Conservation (phyloP, 2,797 vertebrate species). For the Tangara arthus region DNA sequence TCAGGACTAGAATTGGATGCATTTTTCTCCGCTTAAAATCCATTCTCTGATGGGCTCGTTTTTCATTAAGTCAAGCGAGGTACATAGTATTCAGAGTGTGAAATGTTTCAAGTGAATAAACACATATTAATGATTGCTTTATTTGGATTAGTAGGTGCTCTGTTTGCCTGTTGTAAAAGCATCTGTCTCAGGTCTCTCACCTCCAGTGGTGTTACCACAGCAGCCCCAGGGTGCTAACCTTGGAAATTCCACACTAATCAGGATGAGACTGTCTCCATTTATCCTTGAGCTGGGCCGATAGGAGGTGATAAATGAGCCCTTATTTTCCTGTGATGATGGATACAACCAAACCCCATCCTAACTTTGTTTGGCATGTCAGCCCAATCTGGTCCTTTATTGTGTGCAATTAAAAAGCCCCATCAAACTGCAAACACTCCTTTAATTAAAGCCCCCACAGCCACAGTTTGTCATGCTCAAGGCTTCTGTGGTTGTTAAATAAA, state of each 20-base stretch:
- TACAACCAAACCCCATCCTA: not conserved
- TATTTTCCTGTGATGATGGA: not conserved
- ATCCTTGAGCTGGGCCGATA: not conserved
- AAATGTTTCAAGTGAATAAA: not conserved
- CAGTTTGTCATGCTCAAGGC: not conserved
- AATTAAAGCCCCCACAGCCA: not conserved
- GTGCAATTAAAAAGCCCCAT: not conserved
- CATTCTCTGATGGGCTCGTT: not conserved
- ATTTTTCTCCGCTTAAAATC: not conserved
- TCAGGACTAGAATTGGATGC: not conserved
- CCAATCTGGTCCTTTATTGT: not conserved
- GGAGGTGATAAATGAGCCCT: not conserved
- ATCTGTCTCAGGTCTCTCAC: not conserved
- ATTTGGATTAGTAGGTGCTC: not conserved
- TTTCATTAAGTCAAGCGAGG: not conserved
- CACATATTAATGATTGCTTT: not conserved
- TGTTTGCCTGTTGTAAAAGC: not conserved
- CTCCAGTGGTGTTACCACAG: not conserved
- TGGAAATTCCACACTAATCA: not conserved
- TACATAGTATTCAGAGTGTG: accelerated
- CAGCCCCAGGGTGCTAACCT: not conserved
- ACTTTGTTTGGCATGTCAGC: not conserved
- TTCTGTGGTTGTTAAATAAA: not conserved
- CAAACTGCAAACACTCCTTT: not conserved
- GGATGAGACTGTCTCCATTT: not conserved